Evolutionary conservation across 2,797 vertebrate species (phyloP).

Genomic region (Heteromormyrus szaboi): DNA sequence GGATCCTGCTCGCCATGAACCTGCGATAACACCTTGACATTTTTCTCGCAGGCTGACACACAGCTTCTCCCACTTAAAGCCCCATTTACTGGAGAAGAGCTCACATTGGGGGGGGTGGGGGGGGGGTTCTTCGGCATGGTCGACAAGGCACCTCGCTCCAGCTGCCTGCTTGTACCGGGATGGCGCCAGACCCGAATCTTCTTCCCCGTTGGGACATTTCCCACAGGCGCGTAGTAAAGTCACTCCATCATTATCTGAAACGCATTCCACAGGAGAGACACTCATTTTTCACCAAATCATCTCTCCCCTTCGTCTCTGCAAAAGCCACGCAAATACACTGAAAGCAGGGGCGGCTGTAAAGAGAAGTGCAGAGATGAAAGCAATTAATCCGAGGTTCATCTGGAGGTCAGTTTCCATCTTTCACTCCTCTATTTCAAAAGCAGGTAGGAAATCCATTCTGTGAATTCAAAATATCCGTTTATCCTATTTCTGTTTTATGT

Average conservation of each 20-base stretch:
- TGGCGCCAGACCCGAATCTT: background rate
- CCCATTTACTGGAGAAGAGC: background rate
- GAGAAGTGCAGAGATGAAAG: background rate
- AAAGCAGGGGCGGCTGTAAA: too few relatives aligned
- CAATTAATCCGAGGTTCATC: background rate
- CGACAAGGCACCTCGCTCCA: background rate
- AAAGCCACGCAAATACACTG: background rate
- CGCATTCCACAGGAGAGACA: background rate
- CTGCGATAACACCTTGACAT: constrained; percentile 13
- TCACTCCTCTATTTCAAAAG: background rate
- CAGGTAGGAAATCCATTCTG: background rate
- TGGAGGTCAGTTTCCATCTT: background rate
- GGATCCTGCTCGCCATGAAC: background rate
- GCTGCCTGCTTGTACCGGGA: background rate
- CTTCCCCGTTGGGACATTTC: background rate
- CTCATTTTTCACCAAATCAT: background rate
- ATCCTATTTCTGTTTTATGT: background rate
- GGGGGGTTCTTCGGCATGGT: background rate
- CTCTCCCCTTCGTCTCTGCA: background rate
- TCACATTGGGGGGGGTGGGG: background rate
- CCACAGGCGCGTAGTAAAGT: background rate
- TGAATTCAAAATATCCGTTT: background rate
- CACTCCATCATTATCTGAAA: background rate
- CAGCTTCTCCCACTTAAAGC: constrained; percentile 17
- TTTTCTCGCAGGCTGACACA: background rate